A percentile compares a stretch with the other conserved stretches of the same genome.
Conservation (phyloP, 2,113 vertebrate genomes). For the Cnemophilus loriae region DNA sequence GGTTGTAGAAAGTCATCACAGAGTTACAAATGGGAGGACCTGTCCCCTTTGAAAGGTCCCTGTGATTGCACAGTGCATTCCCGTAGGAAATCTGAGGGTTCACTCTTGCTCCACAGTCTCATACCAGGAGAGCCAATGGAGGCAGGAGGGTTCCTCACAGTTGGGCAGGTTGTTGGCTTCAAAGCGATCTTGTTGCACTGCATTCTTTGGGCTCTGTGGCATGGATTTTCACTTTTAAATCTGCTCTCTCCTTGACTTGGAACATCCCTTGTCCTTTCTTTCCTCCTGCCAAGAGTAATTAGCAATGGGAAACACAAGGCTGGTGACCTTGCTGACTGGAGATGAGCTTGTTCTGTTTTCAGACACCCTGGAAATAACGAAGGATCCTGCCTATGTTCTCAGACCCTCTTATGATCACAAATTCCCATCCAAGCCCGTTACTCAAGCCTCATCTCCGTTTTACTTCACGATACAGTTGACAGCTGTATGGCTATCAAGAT, state of each 20-base stretch:
- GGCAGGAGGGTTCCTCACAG: background rate
- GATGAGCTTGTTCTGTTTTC: background rate
- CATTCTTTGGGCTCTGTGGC: background rate
- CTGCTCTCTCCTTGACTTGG: background rate
- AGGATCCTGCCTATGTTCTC: background rate
- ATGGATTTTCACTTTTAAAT: background rate
- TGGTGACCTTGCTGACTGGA: background rate
- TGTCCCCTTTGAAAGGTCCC: background rate
- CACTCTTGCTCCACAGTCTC: fast-evolving
- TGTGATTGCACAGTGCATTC: background rate
- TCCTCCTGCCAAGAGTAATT: background rate
- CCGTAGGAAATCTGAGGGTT: background rate
- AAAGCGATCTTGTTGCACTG: background rate
- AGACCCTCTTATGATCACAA: background rate
- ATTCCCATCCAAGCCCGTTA: background rate
- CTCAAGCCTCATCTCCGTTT: background rate
- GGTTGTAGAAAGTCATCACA: background rate
- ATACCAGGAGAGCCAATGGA: background rate
- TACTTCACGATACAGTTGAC: background rate
- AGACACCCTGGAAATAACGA: background rate
- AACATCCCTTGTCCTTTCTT: background rate
- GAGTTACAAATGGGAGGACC: background rate
- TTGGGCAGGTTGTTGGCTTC: background rate
- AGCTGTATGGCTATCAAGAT: background rate
- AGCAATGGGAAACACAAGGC: background rate